Conservation (phyloP, 2,113 vertebrate genomes). For the Choloepus hoffmanni region DNA sequence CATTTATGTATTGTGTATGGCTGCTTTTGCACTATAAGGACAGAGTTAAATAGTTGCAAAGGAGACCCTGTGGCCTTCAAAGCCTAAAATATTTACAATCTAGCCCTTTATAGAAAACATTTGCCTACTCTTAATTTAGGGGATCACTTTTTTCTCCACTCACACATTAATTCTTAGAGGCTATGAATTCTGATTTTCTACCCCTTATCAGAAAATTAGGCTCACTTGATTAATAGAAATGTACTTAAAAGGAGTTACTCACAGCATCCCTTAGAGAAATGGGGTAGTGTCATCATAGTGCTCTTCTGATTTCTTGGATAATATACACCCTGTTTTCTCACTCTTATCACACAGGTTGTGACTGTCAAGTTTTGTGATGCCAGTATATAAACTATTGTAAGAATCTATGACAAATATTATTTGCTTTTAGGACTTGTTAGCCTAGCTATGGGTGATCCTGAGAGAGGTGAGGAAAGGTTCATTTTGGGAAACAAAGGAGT, state of each 20-base stretch:
- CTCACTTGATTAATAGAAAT: background rate
- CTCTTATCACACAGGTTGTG: background rate
- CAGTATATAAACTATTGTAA: background rate
- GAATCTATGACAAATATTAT: background rate
- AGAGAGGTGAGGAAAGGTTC: background rate
- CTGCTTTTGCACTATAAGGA: background rate
- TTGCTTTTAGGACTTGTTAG: background rate
- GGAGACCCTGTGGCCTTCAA: conserved; percentile 12
- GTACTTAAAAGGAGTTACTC: background rate
- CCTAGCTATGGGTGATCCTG: background rate
- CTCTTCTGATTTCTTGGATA: background rate
- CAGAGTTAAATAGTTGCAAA: background rate
- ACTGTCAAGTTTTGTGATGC: background rate
- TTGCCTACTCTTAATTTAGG: background rate
- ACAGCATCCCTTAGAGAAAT: background rate
- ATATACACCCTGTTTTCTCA: background rate
- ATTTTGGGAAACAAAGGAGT: conserved; percentile 1
- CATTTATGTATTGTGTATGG: background rate
- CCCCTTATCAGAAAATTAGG: background rate
- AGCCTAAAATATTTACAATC: conserved; percentile 51
- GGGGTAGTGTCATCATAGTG: background rate
- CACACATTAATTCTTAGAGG: background rate
- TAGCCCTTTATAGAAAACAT: background rate
- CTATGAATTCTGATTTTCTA: background rate
- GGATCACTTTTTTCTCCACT: background rate